Percentiles rank a stretch among this genome's conserved stretches.
These are phyloP conservation scores for Cephalopterus ornatus DNA, from an alignment of 2,113 vertebrate species.

Conservation along the genomic window DNA sequence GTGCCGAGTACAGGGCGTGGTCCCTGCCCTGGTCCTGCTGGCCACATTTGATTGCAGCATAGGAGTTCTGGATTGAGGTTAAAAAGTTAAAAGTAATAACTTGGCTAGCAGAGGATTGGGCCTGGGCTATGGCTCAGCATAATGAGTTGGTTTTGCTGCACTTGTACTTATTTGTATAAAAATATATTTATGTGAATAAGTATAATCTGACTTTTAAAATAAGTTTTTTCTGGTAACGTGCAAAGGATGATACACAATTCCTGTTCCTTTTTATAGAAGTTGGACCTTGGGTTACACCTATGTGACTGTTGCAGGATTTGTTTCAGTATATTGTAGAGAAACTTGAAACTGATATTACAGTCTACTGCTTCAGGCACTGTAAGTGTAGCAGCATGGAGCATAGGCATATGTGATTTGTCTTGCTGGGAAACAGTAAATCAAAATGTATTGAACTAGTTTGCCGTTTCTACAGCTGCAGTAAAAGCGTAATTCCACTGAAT, in stretches of 20 bases:
- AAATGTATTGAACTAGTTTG: neutral
- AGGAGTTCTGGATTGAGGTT: neutral
- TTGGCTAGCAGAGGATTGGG: neutral
- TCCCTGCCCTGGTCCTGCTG: neutral
- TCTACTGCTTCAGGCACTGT: neutral
- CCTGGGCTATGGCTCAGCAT: neutral
- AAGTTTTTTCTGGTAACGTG: neutral
- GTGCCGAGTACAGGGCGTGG: accelerated
- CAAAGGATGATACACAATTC: neutral
- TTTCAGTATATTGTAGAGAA: neutral
- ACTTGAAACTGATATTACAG: neutral
- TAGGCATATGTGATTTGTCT: neutral
- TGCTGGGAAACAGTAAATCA: neutral
- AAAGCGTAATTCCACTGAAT: neutral
- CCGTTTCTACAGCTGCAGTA: neutral
- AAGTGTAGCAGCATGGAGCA: neutral
- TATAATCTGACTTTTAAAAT: neutral
- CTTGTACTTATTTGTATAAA: neutral
- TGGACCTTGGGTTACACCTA: neutral
- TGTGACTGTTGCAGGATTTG: neutral
- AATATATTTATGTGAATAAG: neutral
- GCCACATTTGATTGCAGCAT: neutral
- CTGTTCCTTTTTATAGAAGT: neutral
- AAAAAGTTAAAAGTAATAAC: neutral
- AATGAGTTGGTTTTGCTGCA: neutral